Conservation (phyloP, 1,140 invertebrate species). For the Xylocopa sonorina region DNA sequence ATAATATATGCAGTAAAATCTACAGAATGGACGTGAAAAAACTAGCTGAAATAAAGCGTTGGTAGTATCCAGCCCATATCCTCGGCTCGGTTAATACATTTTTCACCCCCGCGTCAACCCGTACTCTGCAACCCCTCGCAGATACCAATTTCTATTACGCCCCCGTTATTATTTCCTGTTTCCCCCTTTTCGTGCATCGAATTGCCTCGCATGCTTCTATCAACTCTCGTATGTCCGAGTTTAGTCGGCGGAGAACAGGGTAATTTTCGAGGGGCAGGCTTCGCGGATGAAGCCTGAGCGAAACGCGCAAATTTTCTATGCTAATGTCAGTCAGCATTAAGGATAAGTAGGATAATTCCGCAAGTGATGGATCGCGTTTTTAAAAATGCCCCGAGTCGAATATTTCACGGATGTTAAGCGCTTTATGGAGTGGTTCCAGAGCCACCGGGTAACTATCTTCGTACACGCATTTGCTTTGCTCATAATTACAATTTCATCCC, state of each 20-base stretch:
- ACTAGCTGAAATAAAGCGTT: too few relatives aligned
- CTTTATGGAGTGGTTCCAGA: too few relatives aligned
- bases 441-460: too few relatives aligned
- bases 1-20: too few relatives aligned
- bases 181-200: conserved; percentile 22
- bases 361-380: conserved; percentile 31
- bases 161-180: conserved; percentile 41
- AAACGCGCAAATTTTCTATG: conserved; percentile 15
- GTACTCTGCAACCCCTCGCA: too few relatives aligned
- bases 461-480: too few relatives aligned
- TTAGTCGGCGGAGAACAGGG: conserved; percentile 28
- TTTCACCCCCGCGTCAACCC: neutral
- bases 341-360: conserved; percentile 18
- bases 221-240: conserved; percentile 38
- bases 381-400: too few relatives aligned
- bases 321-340: conserved; percentile 16
- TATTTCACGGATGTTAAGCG: too few relatives aligned
- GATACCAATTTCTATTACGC: conserved; percentile 40
- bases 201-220: conserved; percentile 34
- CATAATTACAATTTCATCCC: too few relatives aligned
- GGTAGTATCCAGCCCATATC: neutral
- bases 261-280: conserved; percentile 24
- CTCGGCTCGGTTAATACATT: neutral
- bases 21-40: too few relatives aligned
- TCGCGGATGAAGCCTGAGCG: neutral